Evolutionary conservation across 2,113 vertebrate species (phyloP).

Genomic region (Stercorarius parasiticus): DNA sequence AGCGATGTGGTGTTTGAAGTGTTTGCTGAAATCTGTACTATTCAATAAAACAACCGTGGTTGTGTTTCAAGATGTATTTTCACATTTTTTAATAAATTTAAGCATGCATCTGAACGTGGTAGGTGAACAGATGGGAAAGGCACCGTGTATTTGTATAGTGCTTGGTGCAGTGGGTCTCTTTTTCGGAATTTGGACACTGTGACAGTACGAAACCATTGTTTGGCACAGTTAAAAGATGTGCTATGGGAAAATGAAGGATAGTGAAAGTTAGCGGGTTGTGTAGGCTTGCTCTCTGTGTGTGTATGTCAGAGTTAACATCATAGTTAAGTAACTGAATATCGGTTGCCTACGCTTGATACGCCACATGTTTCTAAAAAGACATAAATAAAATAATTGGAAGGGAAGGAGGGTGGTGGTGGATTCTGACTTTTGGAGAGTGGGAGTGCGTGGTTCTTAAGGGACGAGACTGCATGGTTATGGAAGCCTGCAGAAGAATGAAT

Average conservation of each 20-base stretch:
- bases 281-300: background rate
- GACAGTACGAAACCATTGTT: background rate
- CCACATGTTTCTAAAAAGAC: background rate
- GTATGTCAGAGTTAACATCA: background rate
- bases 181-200: background rate
- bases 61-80: background rate
- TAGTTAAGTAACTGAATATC: background rate
- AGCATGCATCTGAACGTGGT: background rate
- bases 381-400: background rate
- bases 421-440: background rate
- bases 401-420: background rate
- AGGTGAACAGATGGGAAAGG: background rate
- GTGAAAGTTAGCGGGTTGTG: background rate
- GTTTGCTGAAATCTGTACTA: background rate
- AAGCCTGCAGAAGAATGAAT: background rate
- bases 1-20: background rate
- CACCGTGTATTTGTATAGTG: background rate
- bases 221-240: fast-evolving
- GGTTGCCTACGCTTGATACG: background rate
- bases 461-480: background rate
- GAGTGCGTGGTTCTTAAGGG: fast-evolving
- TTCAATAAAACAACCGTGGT: background rate
- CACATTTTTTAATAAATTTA: background rate
- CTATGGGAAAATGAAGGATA: background rate
- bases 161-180: background rate